Evolutionary conservation across 2,797 vertebrate genomes (phyloP).

Genomic region (Arnoldichthys spilopterus): DNA sequence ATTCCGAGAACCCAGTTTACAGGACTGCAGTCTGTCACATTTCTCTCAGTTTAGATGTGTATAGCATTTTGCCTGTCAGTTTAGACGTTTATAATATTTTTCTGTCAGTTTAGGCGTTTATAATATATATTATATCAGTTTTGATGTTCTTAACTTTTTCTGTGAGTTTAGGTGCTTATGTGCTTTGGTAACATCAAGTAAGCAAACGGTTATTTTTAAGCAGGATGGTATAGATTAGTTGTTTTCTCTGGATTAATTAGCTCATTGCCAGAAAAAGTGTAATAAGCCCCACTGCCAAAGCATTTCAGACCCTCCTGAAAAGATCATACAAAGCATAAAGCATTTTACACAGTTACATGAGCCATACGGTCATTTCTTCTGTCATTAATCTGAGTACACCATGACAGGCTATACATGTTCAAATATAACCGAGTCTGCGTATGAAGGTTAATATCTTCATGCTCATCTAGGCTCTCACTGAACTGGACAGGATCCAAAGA

Average conservation of each 20-base stretch:
- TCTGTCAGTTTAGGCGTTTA: not conserved
- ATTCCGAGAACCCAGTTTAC: not conserved
- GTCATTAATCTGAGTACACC: not conserved
- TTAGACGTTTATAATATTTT: too few relatives aligned
- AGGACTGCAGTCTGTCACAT: not conserved
- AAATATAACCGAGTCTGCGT: not conserved
- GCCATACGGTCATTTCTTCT: not conserved
- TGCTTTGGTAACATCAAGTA: not conserved
- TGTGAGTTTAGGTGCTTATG: not conserved
- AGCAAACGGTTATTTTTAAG: not conserved
- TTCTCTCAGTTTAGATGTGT: too few relatives aligned
- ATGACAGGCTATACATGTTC: not conserved
- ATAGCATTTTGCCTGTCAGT: too few relatives aligned
- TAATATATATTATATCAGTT: not conserved
- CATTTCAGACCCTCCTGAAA: not conserved
- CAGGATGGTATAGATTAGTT: too few relatives aligned
- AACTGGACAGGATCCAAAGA: conserved; percentile 27
- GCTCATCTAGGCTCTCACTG: conserved; percentile 3
- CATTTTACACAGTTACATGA: too few relatives aligned
- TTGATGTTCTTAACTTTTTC: not conserved
- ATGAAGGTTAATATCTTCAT: not conserved
- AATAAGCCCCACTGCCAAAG: not conserved
- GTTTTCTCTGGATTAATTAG: not conserved
- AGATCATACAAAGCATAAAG: not conserved
- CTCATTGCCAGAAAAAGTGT: not conserved